These are phyloP conservation scores for Cheilosia soror DNA, from an alignment of 2,888 invertebrate genomes.

Conservation along the genomic window DNA sequence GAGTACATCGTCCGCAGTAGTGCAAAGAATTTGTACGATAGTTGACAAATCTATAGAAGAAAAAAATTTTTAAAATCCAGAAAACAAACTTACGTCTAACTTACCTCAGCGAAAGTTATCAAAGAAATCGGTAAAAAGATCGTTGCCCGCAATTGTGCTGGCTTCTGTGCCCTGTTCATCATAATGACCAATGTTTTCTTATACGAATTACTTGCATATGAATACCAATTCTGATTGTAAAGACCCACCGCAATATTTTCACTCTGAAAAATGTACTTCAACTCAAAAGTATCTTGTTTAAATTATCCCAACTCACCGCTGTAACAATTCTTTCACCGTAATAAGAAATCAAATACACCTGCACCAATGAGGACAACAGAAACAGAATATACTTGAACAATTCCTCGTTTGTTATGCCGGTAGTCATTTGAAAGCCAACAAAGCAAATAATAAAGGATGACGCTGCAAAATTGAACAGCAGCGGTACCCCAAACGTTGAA, in stretches of 20 bases:
- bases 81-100: neutral
- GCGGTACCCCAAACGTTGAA: conserved; percentile 79
- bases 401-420: conserved; percentile 77
- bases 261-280: conserved; percentile 76
- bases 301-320: neutral
- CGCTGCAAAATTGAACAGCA: conserved; percentile 80
- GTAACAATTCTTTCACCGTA: conserved; percentile 71
- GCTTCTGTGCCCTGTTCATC: conserved; percentile 79
- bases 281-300: neutral
- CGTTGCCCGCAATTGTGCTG: conserved; percentile 79
- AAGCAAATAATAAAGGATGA: conserved; percentile 81
- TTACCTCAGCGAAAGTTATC: conserved; percentile 79
- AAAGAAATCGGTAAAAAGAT: conserved; percentile 79
- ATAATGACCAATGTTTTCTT: conserved; percentile 79
- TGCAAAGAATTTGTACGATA: conserved; percentile 82
- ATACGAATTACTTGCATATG: conserved; percentile 77
- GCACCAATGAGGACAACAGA: conserved; percentile 79
- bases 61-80: neutral
- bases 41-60: conserved; percentile 78
- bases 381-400: conserved; percentile 79
- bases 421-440: conserved; percentile 81
- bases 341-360: conserved; percentile 79
- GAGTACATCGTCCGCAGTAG: conserved; percentile 81
- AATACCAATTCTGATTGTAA: conserved; percentile 80
- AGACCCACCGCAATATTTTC: conserved; percentile 78